A percentile compares a stretch with the other conserved stretches of the same genome.
Conservation (phyloP, 2,797 vertebrate species). For the Eidolon dupreanum region DNA sequence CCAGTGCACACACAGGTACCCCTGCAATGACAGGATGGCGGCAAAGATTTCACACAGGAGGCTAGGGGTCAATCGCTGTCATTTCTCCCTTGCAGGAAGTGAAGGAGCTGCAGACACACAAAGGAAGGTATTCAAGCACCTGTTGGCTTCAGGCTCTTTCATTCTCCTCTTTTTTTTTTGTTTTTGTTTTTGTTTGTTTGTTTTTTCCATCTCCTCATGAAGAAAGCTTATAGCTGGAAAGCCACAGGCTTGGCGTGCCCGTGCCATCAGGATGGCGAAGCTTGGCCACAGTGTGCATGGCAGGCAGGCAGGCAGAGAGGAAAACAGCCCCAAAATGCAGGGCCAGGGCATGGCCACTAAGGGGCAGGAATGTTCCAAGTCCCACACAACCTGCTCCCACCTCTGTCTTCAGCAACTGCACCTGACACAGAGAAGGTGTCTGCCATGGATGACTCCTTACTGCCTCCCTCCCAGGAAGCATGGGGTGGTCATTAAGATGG, state of each 20-base stretch:
- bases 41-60: accelerated
- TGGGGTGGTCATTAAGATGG: background rate
- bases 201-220: background rate
- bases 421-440: background rate
- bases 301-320: background rate
- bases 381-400: background rate
- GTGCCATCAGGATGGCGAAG: background rate
- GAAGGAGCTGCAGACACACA: too few relatives aligned
- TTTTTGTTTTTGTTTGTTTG: too few relatives aligned
- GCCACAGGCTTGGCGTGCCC: background rate
- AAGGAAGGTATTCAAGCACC: background rate
- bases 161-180: background rate
- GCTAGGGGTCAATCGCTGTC: accelerated
- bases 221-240: background rate
- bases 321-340: background rate
- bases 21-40: background rate
- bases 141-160: background rate
- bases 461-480: background rate
- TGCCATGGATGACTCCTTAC: accelerated
- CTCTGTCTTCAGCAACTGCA: background rate
- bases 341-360: accelerated
- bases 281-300: accelerated
- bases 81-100: background rate
- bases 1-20: background rate
- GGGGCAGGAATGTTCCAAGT: background rate